Evolutionary conservation across 2,113 vertebrate species (phyloP).

Genomic region (Tonatia bakeri): DNA sequence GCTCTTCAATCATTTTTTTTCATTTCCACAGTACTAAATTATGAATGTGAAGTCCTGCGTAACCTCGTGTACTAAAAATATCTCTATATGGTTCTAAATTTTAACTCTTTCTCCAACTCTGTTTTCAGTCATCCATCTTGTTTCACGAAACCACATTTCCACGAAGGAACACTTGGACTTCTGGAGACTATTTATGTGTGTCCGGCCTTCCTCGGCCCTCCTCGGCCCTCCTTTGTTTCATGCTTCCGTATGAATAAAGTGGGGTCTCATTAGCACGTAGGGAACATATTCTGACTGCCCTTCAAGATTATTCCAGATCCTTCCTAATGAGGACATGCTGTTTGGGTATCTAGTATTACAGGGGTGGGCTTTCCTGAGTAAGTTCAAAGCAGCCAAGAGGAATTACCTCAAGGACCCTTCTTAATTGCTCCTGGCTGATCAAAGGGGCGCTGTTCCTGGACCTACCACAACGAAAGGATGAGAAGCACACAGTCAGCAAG

Average conservation of each 20-base stretch:
- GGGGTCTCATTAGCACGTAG: not conserved
- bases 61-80: slow-evolving; percentile 73
- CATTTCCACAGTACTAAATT: slow-evolving; percentile 78
- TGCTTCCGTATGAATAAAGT: not conserved
- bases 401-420: not conserved
- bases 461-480: not conserved
- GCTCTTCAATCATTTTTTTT: slow-evolving; percentile 65
- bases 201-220: not conserved
- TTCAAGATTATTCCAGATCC: slow-evolving; percentile 7
- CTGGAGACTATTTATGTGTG: not conserved
- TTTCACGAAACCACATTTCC: slow-evolving; percentile 59
- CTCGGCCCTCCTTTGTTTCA: not conserved
- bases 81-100: slow-evolving; percentile 54
- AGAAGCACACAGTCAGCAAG: not conserved
- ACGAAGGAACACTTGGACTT: slow-evolving; percentile 53
- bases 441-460: not conserved
- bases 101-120: slow-evolving; percentile 67
- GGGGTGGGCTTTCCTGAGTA: slow-evolving; percentile 46
- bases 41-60: slow-evolving; percentile 76
- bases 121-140: slow-evolving; percentile 58
- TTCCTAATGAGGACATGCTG: not conserved
- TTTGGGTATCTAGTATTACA: not conserved
- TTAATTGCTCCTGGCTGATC: not conserved
- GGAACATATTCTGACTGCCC: not conserved
- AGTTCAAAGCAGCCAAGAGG: slow-evolving; percentile 43